phyloP scores from a whole-genome alignment of 2,113 vertebrate genomes.

The Oxygymnocypris stewartii region DNA sequence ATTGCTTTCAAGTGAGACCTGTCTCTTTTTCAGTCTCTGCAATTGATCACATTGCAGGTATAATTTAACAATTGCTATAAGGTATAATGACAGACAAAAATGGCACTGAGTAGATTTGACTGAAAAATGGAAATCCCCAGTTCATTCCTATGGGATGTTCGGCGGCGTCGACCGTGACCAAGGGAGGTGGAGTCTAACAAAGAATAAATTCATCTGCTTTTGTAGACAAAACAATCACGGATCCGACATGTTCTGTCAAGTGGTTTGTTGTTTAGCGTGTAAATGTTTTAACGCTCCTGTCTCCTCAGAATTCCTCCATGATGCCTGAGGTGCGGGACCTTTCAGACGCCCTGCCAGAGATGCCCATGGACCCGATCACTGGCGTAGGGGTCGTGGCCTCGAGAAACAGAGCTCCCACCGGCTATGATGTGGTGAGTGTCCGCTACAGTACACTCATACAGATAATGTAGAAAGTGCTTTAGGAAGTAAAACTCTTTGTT shows the following conservation, averaged over 20 bases:
- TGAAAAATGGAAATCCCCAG: background rate
- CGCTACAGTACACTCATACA: background rate
- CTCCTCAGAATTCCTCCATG: slow-evolving; percentile 74
- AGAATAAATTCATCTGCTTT: background rate
- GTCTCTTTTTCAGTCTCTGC: background rate
- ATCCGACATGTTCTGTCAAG: slow-evolving; percentile 11
- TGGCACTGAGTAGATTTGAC: background rate
- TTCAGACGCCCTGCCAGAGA: slow-evolving; percentile 87
- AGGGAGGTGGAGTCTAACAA: background rate
- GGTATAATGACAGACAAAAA: background rate
- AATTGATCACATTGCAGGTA: background rate
- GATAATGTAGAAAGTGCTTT: background rate
- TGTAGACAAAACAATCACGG: background rate
- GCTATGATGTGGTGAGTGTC: slow-evolving; percentile 92
- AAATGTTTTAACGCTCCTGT: slow-evolving; percentile 8
- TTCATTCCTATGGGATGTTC: background rate
- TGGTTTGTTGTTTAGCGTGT: background rate
- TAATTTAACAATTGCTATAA: background rate
- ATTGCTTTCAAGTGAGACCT: background rate
- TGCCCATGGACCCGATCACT: slow-evolving; percentile 94
- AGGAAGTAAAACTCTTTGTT: background rate
- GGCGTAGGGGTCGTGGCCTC: slow-evolving; percentile 93
- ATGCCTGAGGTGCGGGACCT: slow-evolving; percentile 97
- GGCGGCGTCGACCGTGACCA: background rate
- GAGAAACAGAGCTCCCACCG: slow-evolving; percentile 88